Percentiles rank a stretch among this genome's conserved stretches.
phyloP scores from a whole-genome alignment of 1,140 invertebrate species.

The Prorops nasuta region DNA sequence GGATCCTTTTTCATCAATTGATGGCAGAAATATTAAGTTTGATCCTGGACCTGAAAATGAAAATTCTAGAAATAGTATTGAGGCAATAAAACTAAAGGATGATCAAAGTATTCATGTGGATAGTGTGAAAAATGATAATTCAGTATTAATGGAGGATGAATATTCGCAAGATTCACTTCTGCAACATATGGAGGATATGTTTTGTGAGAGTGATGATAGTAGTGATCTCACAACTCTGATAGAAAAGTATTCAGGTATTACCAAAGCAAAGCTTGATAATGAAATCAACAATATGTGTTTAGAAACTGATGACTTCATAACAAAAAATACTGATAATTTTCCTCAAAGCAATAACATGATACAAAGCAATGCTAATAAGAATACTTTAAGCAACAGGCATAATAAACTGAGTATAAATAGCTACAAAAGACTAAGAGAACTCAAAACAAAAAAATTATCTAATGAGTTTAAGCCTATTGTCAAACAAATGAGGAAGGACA shows the following conservation, averaged over 20 bases:
- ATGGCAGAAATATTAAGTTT: too few species aligned
- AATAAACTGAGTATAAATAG: not conserved
- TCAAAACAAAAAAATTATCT: not conserved
- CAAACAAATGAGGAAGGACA: constrained; percentile 14
- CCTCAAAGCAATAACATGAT: constrained; percentile 1
- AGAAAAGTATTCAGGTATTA: constrained; percentile 38
- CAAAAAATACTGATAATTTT: not conserved
- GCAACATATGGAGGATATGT: constrained; percentile 44
- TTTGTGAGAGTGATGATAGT: constrained; percentile 45
- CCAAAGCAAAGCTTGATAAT: constrained; percentile 32
- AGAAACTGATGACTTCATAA: constrained; percentile 6
- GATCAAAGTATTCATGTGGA: too few species aligned
- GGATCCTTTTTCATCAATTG: too few species aligned
- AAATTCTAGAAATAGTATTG: too few species aligned
- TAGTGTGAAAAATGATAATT: not conserved
- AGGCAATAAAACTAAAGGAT: too few species aligned
- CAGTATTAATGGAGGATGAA: constrained; percentile 20
- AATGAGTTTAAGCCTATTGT: not conserved
- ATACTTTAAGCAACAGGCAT: not conserved
- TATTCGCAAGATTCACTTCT: constrained; percentile 39
- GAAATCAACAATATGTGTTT: constrained; percentile 32
- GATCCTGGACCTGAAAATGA: too few species aligned
- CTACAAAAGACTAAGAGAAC: not conserved
- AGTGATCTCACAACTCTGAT: constrained; percentile 39
- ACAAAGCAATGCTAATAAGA: constrained; percentile 7